Base-by-base conservation (phyloP, 2,888 invertebrate genomes). In the Chironomus riparius region DNA sequence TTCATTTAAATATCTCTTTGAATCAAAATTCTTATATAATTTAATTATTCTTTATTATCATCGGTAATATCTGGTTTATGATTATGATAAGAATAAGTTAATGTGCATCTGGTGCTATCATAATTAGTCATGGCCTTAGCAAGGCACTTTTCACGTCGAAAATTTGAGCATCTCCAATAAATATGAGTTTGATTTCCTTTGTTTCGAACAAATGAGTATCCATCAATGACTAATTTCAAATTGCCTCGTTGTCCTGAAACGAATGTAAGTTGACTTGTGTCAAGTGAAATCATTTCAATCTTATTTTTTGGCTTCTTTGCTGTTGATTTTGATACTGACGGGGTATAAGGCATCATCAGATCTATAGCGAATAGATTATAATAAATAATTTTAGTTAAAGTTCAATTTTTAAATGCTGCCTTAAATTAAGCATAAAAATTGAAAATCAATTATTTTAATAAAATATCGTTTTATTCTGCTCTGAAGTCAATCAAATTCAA, bases 241-340 rank as follows among this genome's bases (percentile, higher is more conserved):
- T 80, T 80, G 4, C 81, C 81, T 56, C 81, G 79, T 77, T 80
- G 81, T 13, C 81, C 81, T 13, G 78, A 77, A 13, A 81, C 78
- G 70, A 78, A 80, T 74, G 78, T 76, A 7, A 79, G 38, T 28
- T 70, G 18, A 6, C 4, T 38, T 24, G 24, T 15, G 2, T 70
- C 70, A 48, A 24, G n/a, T 47, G 21, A 10, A 38, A 38, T 38
- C 10, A 38, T 7, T 7, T 38, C 10, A 38, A 4, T 38, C 2
- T 38, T 38, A 7, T 10, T 38, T 38, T 38, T 38, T 1, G 7
- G 7, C 38, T 38, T 38, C 38, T 38, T 38, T 10, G 7, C 1
- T 38, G 7, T 2, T 10, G 38, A 6, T 28, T 1, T 4, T 28
- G 28, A 5, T 1, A 6, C 4, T 24, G 24, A 24, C 24, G 24